Percentiles rank a stretch among this genome's conserved stretches.
Conservation (phyloP, 1,140 invertebrate species). For the Drosophila ironensis region DNA sequence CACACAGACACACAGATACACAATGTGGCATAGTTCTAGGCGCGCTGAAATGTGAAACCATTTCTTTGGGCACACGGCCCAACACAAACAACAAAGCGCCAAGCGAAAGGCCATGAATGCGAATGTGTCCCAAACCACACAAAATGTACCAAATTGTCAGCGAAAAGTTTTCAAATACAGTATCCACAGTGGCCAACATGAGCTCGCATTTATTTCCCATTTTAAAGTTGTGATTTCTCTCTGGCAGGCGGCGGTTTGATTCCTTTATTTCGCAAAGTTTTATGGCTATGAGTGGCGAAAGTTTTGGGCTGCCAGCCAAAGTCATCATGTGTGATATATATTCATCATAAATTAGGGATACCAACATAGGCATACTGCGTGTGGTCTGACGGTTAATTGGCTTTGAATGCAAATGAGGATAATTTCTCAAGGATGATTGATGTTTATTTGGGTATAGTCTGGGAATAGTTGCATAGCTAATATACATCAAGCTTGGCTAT, state of each 20-base stretch:
- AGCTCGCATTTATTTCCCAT: slow-evolving; percentile 2
- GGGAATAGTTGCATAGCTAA: too few species aligned
- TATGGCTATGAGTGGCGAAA: slow-evolving; percentile 3
- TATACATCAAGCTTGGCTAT: too few species aligned
- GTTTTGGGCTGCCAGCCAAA: slow-evolving; percentile 4
- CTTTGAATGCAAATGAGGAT: slow-evolving; percentile 25
- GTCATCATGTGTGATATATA: slow-evolving; percentile 28
- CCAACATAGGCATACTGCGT: slow-evolving; percentile 9
- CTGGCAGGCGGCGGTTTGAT: background rate
- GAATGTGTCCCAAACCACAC: slow-evolving; percentile 48
- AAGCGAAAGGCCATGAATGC: slow-evolving; percentile 52
- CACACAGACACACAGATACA: slow-evolving; percentile 2
- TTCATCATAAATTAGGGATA: slow-evolving; percentile 20
- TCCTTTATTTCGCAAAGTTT: slow-evolving; percentile 2
- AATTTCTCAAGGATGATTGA: slow-evolving; percentile 12
- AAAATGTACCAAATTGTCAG: slow-evolving; percentile 67
- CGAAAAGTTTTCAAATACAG: slow-evolving; percentile 55
- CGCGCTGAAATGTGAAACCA: slow-evolving; percentile 74
- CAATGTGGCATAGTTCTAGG: slow-evolving; percentile 57
- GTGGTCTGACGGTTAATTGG: slow-evolving; percentile 24
- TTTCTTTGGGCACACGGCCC: slow-evolving; percentile 25
- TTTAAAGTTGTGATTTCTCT: slow-evolving; percentile 18
- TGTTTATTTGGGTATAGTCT: too few species aligned
- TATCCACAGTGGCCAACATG: background rate
- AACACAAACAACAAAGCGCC: slow-evolving; percentile 32